These are phyloP conservation scores for Dasypogon diadema DNA, from an alignment of 2,888 invertebrate species.

Conservation along the genomic window DNA sequence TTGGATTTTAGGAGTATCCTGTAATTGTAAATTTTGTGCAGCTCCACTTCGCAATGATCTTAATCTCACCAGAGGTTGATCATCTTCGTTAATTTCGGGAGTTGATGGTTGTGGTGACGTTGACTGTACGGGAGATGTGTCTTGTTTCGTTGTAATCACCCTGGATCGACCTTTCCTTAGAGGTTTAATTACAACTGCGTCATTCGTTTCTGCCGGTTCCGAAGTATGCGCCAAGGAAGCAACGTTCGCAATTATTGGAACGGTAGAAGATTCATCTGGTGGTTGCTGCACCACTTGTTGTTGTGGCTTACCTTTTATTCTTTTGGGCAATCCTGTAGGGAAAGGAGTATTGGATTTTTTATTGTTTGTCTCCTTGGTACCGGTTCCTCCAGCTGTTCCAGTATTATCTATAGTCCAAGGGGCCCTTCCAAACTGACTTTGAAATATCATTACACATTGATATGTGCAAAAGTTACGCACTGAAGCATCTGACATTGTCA, in stretches of 20 bases:
- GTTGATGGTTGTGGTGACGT: constrained; percentile 62
- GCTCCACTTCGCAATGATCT: neutral
- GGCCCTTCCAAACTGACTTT: constrained; percentile 72
- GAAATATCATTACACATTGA: constrained; percentile 85
- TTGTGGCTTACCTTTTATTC: constrained; percentile 64
- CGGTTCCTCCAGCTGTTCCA: constrained; percentile 60
- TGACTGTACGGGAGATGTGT: neutral
- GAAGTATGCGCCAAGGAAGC: constrained; percentile 74
- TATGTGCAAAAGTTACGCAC: constrained; percentile 87
- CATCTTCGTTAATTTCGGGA: constrained; percentile 53
- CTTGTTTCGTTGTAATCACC: neutral
- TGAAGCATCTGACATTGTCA: constrained; percentile 88
- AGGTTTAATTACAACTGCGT: neutral
- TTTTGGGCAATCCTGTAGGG: constrained; percentile 71
- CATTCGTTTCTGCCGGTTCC: neutral
- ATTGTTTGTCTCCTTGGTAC: constrained; percentile 55
- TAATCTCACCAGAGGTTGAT: constrained; percentile 14
- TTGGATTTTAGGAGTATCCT: constrained; percentile 17
- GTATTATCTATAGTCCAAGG: constrained; percentile 69
- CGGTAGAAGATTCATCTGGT: constrained; percentile 61
- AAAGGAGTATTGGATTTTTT: constrained; percentile 64
- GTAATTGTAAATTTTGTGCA: neutral
- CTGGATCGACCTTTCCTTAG: constrained; percentile 21
- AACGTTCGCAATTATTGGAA: constrained; percentile 81
- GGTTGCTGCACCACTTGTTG: constrained; percentile 49